Conservation (phyloP, 37 sponge, comb jelly and placozoan species). For the Agelas oroides region DNA sequence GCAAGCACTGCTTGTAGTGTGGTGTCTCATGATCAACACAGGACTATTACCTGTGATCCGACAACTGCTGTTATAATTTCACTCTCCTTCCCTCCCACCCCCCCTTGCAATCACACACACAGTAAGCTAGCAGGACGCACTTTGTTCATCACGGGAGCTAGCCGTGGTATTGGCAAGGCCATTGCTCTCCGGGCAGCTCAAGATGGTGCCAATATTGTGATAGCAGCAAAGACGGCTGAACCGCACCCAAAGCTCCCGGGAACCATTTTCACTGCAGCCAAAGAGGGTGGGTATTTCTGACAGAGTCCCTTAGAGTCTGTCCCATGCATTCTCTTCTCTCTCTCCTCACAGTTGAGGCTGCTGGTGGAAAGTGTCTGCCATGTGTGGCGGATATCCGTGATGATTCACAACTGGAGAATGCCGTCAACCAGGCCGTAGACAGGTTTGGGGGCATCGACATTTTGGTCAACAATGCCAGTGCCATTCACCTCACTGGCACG, state of each 20-base stretch:
- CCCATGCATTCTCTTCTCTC: neutral
- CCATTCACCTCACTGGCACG: slow-evolving; percentile 94
- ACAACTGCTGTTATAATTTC: too few species aligned
- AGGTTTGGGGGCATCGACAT: slow-evolving; percentile 99
- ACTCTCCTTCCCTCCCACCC: too few species aligned
- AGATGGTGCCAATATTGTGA: slow-evolving; percentile 98
- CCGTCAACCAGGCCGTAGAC: slow-evolving; percentile 84
- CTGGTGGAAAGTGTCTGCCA: slow-evolving; percentile 95
- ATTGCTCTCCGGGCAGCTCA: slow-evolving; percentile 93
- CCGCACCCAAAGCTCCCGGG: slow-evolving; percentile 99
- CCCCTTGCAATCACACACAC: too few species aligned
- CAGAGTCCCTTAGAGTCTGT: too few species aligned
- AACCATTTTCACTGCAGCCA: slow-evolving; percentile 97
- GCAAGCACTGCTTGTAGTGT: too few species aligned
- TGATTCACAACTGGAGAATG: slow-evolving; percentile 81
- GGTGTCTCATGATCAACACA: too few species aligned
- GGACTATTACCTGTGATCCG: too few species aligned
- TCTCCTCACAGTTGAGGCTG: slow-evolving; percentile 75
- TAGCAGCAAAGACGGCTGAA: slow-evolving; percentile 95
- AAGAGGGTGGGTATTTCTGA: slow-evolving; percentile 76
- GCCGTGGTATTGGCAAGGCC: slow-evolving; percentile 98
- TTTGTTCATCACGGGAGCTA: slow-evolving; percentile 97
- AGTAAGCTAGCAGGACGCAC: slow-evolving; percentile 90
- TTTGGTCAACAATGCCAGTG: slow-evolving; percentile 98
- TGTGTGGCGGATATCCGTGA: slow-evolving; percentile 94